Evolutionary conservation across 2,113 vertebrate species (phyloP).

Genomic region (Zosterops lateralis): DNA sequence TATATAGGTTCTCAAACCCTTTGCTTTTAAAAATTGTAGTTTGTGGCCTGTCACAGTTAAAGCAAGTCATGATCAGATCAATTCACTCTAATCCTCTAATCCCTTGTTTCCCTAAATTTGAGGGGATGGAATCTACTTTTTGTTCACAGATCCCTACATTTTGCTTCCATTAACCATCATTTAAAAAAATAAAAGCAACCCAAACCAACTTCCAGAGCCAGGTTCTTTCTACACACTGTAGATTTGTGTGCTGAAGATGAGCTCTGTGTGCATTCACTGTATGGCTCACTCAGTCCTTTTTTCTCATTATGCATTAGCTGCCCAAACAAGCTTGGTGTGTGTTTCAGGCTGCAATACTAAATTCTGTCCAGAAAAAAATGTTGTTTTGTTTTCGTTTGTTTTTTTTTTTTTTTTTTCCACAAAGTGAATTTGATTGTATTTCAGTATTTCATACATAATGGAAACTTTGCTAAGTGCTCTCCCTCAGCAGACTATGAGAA

Average conservation of each 20-base stretch:
- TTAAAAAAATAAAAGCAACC: neutral
- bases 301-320: neutral
- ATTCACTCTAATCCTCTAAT: neutral
- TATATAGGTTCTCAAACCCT: neutral
- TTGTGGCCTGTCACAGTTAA: neutral
- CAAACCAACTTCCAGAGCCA: neutral
- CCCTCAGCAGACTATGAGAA: accelerated
- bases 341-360: neutral
- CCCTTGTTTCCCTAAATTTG: neutral
- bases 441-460: neutral
- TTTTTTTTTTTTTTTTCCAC: neutral
- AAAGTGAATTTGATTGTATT: neutral
- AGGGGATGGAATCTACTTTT: neutral
- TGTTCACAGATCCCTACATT: neutral
- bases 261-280: neutral
- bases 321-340: neutral
- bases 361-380: neutral
- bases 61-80: neutral
- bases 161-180: neutral
- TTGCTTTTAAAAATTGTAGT: neutral
- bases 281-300: neutral
- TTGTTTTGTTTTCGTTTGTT: accelerated
- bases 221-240: neutral
- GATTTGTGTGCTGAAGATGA: neutral
- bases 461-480: neutral